These are phyloP conservation scores for Deilephila elpenor DNA, from an alignment of 2,888 invertebrate genomes.

Conservation along the genomic window DNA sequence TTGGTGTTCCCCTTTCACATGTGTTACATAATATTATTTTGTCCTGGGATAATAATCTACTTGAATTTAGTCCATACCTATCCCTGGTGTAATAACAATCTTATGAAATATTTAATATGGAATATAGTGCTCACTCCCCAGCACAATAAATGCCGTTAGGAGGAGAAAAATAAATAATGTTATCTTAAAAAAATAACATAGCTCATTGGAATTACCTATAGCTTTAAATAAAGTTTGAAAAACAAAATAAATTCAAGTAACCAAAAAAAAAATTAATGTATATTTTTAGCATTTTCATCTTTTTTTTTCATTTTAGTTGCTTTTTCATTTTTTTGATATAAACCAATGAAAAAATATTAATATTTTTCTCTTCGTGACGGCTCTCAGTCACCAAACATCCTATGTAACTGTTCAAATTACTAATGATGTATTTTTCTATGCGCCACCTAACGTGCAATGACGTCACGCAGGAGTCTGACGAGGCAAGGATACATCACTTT, in stretches of 20 bases:
- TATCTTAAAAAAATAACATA: not conserved
- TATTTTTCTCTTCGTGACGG: not conserved
- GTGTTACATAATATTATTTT: not conserved
- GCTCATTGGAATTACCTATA: too few relatives aligned
- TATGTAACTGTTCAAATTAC: conserved; percentile 43
- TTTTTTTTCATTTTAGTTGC: too few relatives aligned
- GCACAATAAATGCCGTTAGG: not conserved
- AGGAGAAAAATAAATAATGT: not conserved
- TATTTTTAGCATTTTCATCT: too few relatives aligned
- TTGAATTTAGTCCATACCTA: not conserved
- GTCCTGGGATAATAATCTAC: not conserved
- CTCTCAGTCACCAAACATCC: not conserved
- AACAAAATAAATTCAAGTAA: too few relatives aligned
- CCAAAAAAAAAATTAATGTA: too few relatives aligned
- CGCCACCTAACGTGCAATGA: conserved; percentile 50
- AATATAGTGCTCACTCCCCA: not conserved
- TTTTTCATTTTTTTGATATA: not conserved
- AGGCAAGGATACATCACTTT: conserved; percentile 83
- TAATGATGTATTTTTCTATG: conserved; percentile 74
- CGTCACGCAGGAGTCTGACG: conserved; percentile 86
- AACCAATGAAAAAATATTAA: not conserved
- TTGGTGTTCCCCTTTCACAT: conserved; percentile 2
- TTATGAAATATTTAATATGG: not conserved
- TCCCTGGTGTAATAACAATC: not conserved
- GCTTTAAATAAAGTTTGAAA: too few relatives aligned